Conservation (phyloP, 2,888 invertebrate species). For the Parnassius apollo region DNA sequence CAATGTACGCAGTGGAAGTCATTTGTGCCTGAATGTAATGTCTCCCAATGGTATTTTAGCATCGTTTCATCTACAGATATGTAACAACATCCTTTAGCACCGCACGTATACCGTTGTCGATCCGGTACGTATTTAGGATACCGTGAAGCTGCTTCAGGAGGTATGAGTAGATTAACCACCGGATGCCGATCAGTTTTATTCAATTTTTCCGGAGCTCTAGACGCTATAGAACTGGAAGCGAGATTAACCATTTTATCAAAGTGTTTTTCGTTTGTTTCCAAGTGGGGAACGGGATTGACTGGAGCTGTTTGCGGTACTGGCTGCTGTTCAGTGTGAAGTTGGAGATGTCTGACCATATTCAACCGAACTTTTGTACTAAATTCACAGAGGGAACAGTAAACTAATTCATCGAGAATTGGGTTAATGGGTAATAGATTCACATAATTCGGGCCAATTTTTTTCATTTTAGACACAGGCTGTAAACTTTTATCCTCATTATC, state of each 20-base stretch:
- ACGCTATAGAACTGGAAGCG: slow-evolving; percentile 84
- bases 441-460: slow-evolving; percentile 81
- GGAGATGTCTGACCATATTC: slow-evolving; percentile 87
- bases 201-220: slow-evolving; percentile 42
- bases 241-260: slow-evolving; percentile 93
- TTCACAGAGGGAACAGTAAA: slow-evolving; percentile 84
- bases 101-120: slow-evolving; percentile 85
- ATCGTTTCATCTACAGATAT: slow-evolving; percentile 86
- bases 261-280: slow-evolving; percentile 88
- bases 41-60: slow-evolving; percentile 86
- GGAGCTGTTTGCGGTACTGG: slow-evolving; percentile 85
- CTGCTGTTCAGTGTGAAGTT: slow-evolving; percentile 83
- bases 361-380: slow-evolving; percentile 86
- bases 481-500: neutral
- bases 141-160: slow-evolving; percentile 45
- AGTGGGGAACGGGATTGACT: slow-evolving; percentile 90
- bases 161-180: slow-evolving; percentile 32
- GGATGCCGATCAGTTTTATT: slow-evolving; percentile 32
- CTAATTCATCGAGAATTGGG: slow-evolving; percentile 82
- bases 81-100: slow-evolving; percentile 85
- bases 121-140: slow-evolving; percentile 78
- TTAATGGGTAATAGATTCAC: slow-evolving; percentile 83
- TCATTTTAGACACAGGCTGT: slow-evolving; percentile 38
- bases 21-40: slow-evolving; percentile 83
- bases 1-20: slow-evolving; percentile 88